Evolutionary conservation across 2,113 vertebrate species (phyloP).

Genomic region (Lophotis ruficrista): DNA sequence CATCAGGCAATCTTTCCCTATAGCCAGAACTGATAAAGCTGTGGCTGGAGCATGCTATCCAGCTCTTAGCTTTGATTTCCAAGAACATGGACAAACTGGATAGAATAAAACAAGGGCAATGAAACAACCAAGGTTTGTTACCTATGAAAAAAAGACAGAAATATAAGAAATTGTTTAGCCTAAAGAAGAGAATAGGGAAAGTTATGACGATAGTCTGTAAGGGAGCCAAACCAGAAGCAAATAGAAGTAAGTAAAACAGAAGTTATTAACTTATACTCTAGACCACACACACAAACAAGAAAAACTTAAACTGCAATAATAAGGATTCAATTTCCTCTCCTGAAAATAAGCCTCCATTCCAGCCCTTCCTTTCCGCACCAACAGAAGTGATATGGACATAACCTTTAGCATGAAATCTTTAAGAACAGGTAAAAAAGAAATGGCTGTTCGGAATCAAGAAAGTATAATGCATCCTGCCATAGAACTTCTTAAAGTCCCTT

Average conservation of each 20-base stretch:
- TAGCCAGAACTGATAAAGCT: neutral
- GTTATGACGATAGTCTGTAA: accelerated
- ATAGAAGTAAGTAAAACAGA: neutral
- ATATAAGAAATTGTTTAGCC: neutral
- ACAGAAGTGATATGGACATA: neutral
- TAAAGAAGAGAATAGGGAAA: neutral
- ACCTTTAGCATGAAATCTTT: neutral
- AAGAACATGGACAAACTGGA: neutral
- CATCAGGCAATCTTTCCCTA: neutral
- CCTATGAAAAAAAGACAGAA: neutral
- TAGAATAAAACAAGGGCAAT: neutral
- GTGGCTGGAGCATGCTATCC: neutral
- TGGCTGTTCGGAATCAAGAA: neutral
- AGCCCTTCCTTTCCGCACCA: neutral
- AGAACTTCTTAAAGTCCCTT: neutral
- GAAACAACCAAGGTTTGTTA: neutral
- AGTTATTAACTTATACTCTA: too few species aligned
- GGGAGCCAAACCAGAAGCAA: neutral
- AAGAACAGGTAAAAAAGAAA: neutral
- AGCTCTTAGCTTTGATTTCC: neutral
- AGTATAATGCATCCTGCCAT: accelerated
- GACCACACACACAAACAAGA: neutral
- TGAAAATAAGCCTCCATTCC: neutral
- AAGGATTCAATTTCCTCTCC: neutral
- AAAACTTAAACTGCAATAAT: neutral